Evolutionary conservation across 2,888 invertebrate genomes (phyloP).

Genomic region (Steinernema carpocapsae): DNA sequence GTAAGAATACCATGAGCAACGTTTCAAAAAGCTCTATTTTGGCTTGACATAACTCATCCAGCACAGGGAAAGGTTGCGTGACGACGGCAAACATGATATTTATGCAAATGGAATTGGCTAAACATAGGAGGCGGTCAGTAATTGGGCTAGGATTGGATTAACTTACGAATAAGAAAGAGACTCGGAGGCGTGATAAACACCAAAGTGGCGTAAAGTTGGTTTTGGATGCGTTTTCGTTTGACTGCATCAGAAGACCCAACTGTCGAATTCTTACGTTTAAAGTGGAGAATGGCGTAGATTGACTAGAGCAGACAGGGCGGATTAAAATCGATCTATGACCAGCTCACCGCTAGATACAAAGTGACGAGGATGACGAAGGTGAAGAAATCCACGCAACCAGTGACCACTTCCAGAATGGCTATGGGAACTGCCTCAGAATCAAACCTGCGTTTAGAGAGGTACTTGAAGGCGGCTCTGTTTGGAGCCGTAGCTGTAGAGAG

Average conservation of each 20-base stretch:
- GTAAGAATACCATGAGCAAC: background rate
- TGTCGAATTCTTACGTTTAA: background rate
- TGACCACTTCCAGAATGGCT: background rate
- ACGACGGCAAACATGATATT: background rate
- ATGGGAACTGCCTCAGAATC: background rate
- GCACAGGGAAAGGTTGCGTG: background rate
- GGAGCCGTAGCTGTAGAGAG: background rate
- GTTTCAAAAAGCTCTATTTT: slow-evolving; percentile 2
- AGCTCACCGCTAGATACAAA: background rate
- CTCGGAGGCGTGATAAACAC: slow-evolving; percentile 17
- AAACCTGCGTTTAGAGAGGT: background rate
- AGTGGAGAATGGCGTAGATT: background rate
- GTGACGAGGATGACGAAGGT: background rate
- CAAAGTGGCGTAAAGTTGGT: background rate
- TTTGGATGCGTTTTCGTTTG: background rate
- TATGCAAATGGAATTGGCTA: slow-evolving; percentile 9
- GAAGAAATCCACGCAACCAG: background rate
- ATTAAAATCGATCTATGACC: background rate
- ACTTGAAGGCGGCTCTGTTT: slow-evolving; percentile 12
- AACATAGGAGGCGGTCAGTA: background rate
- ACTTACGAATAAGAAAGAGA: slow-evolving; percentile 12
- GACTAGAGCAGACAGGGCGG: background rate
- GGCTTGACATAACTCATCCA: background rate
- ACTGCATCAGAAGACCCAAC: background rate
- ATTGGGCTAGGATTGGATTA: background rate